phyloP scores from a whole-genome alignment of 1,140 invertebrate species.

The Atta cephalotes region DNA sequence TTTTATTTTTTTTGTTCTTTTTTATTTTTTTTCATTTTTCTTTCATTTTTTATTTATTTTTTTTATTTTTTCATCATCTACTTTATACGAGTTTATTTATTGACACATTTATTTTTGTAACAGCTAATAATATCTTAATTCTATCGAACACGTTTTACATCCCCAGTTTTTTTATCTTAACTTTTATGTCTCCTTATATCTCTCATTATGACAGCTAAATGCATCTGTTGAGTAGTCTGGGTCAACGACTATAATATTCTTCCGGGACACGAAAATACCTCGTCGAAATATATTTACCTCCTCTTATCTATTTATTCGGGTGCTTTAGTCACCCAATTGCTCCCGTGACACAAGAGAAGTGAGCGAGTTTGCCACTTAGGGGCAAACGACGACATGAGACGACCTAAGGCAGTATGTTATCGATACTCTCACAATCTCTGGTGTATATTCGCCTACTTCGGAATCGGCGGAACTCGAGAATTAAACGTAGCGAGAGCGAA shows the following conservation, averaged over 20 bases:
- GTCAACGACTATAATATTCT: conserved; percentile 26
- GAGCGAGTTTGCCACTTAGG: conserved; percentile 53
- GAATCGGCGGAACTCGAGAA: conserved; percentile 2
- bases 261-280: conserved; percentile 35
- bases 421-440: conserved; percentile 50
- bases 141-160: no score
- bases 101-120: neutral
- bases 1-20: no score
- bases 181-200: neutral
- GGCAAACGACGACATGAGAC: conserved; percentile 35
- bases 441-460: conserved; percentile 15
- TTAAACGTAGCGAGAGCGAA: conserved; percentile 29
- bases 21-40: neutral
- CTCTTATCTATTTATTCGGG: conserved; percentile 65
- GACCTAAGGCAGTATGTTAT: conserved; percentile 40
- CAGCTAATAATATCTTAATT: no score
- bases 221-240: conserved; percentile 8
- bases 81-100: neutral
- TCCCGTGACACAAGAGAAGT: conserved; percentile 50
- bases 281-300: conserved; percentile 14
- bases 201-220: neutral
- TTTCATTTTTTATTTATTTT: no score
- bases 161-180: neutral
- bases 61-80: neutral
- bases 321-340: conserved; percentile 57